phyloP scores from a whole-genome alignment of 2,797 vertebrate species.

The Pseudochromis fuscus region DNA sequence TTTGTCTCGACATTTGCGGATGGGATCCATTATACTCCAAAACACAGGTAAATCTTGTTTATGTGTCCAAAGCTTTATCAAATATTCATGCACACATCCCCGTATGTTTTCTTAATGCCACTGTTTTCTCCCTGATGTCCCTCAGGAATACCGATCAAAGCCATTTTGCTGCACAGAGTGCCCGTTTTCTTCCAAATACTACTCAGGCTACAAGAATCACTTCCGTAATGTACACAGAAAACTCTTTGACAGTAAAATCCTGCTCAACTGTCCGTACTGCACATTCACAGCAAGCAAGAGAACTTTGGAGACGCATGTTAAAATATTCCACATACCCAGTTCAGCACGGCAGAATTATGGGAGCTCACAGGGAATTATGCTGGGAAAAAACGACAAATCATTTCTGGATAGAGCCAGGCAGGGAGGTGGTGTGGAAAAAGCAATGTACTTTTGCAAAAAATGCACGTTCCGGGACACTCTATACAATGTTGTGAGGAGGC shows the following conservation, averaged over 20 bases:
- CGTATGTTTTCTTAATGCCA: neutral
- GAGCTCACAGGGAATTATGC: slow-evolving; percentile 74
- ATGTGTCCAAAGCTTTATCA: neutral
- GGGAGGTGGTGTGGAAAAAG: slow-evolving; percentile 91
- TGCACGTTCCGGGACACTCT: slow-evolving; percentile 97
- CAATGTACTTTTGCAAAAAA: slow-evolving; percentile 99
- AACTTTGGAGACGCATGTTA: slow-evolving; percentile 97
- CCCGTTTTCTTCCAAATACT: slow-evolving; percentile 97
- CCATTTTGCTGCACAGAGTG: slow-evolving; percentile 99
- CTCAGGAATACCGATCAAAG: slow-evolving; percentile 97
- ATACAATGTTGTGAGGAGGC: slow-evolving; percentile 97
- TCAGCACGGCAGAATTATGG: slow-evolving; percentile 81
- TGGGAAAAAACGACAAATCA: slow-evolving; percentile 89
- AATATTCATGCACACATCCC: neutral
- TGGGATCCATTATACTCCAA: slow-evolving; percentile 98
- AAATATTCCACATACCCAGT: slow-evolving; percentile 96
- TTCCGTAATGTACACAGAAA: slow-evolving; percentile 98
- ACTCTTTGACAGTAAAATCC: slow-evolving; percentile 94
- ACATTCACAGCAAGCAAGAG: slow-evolving; percentile 96
- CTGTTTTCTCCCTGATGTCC: slow-evolving; percentile 37
- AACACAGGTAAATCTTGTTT: slow-evolving; percentile 89
- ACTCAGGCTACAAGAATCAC: slow-evolving; percentile 99
- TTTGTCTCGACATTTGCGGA: slow-evolving; percentile 92
- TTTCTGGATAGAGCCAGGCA: slow-evolving; percentile 89
- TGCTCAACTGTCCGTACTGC: slow-evolving; percentile 98